Percentiles rank a stretch among this genome's conserved stretches.
phyloP scores from a whole-genome alignment of 2,888 invertebrate genomes.

The Lepidonotus clava region DNA sequence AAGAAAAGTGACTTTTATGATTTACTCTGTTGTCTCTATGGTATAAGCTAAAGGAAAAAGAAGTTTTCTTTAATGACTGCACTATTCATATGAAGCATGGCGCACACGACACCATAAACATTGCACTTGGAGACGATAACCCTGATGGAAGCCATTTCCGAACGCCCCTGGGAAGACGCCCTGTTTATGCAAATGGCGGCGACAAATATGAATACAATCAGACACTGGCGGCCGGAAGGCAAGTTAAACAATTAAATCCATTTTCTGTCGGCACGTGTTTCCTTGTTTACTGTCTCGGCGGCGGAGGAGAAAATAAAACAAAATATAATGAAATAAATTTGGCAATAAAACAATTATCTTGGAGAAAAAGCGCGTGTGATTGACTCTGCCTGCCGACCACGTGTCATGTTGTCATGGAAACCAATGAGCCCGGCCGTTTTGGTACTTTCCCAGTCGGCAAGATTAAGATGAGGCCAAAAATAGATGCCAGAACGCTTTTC shows the following conservation, averaged over 20 bases:
- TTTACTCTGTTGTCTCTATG: no score
- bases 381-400: neutral
- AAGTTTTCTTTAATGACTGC: no score
- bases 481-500: no score
- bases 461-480: no score
- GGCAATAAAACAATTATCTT: neutral
- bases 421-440: neutral
- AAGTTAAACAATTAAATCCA: neutral
- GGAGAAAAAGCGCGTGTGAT: neutral
- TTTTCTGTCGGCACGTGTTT: neutral
- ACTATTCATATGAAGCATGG: no score
- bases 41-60: no score
- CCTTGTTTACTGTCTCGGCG: constrained; percentile 6
- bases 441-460: no score
- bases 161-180: neutral
- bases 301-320: neutral
- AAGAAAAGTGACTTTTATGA: no score
- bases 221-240: neutral
- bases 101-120: neutral
- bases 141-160: neutral
- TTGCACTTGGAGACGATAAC: neutral
- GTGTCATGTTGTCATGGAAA: neutral
- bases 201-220: constrained; percentile 19
- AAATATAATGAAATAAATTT: neutral
- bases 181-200: neutral